A percentile compares a stretch with the other conserved stretches of the same genome.
These are phyloP conservation scores for Casuarius casuarius DNA, from an alignment of 2,113 vertebrate genomes.

Conservation along the genomic window DNA sequence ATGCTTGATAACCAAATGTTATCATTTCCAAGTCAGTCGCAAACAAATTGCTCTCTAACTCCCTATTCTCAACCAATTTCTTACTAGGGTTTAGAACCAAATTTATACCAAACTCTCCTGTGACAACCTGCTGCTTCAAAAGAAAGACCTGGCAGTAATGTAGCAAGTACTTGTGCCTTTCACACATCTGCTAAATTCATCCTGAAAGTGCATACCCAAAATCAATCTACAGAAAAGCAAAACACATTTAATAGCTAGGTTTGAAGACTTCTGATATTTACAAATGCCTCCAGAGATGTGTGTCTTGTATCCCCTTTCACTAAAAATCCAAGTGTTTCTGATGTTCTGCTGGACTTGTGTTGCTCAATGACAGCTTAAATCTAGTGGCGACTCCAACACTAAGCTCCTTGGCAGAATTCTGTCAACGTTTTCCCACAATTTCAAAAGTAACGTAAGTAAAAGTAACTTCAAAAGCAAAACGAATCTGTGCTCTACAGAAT, in stretches of 20 bases:
- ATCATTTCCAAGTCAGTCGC: neutral
- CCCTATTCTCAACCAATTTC: neutral
- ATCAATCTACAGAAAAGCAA: neutral
- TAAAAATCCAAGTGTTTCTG: neutral
- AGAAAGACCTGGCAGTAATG: neutral
- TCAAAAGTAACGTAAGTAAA: neutral
- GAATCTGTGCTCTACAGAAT: neutral
- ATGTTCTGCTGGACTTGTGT: neutral
- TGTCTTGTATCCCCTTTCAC: neutral
- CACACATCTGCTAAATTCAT: neutral
- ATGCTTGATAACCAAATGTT: neutral
- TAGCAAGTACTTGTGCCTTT: neutral
- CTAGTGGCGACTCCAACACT: neutral
- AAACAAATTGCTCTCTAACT: neutral
- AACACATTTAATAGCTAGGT: neutral
- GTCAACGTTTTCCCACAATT: neutral
- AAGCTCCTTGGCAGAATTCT: neutral
- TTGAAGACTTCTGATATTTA: neutral
- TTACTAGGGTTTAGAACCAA: neutral
- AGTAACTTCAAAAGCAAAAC: neutral
- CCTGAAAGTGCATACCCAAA: neutral
- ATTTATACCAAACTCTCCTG: neutral
- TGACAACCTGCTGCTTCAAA: neutral
- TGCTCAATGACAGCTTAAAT: neutral
- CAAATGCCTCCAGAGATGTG: neutral